Conservation (phyloP, 1,140 invertebrate species). For the Oryzaephilus surinamensis region DNA sequence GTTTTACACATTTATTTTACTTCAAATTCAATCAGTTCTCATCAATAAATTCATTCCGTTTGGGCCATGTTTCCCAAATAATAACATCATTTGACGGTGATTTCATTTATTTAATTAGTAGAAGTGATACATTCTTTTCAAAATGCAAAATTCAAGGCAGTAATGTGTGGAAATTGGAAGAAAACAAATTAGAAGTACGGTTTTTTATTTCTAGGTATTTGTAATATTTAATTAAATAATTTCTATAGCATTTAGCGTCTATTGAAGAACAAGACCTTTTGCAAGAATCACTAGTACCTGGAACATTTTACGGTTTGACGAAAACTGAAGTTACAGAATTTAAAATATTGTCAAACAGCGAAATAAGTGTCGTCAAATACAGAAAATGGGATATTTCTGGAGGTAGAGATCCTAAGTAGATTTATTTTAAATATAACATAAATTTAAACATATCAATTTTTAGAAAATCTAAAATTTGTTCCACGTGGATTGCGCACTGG, state of each 20-base stretch:
- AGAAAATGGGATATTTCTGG: slow-evolving; percentile 23
- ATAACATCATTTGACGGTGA: slow-evolving; percentile 24
- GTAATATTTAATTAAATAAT: not conserved
- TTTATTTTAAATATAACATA: not conserved
- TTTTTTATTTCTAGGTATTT: not conserved
- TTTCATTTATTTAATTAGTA: slow-evolving; percentile 33
- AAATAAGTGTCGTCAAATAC: slow-evolving; percentile 8
- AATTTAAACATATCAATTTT: slow-evolving; percentile 7
- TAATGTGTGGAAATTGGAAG: slow-evolving; percentile 37
- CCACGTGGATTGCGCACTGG: slow-evolving; percentile 26
- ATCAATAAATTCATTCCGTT: slow-evolving; percentile 1
- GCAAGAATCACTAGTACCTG: slow-evolving; percentile 25
- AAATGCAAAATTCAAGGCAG: slow-evolving; percentile 21
- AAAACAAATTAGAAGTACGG: slow-evolving; percentile 22
- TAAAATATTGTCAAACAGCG: slow-evolving; percentile 13
- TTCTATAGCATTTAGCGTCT: slow-evolving; percentile 15
- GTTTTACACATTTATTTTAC: slow-evolving; percentile 22
- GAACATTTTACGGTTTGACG: slow-evolving; percentile 27
- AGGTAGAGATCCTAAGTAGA: slow-evolving; percentile 13
- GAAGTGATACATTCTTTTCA: slow-evolving; percentile 14
- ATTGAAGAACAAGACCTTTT: slow-evolving; percentile 23
- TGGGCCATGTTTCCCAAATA: slow-evolving; percentile 25
- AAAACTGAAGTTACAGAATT: slow-evolving; percentile 22
- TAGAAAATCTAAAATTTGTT: slow-evolving; percentile 26
- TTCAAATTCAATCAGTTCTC: slow-evolving; percentile 21